Conservation (phyloP, 2,888 invertebrate genomes). For the Allolobophora icterica region DNA sequence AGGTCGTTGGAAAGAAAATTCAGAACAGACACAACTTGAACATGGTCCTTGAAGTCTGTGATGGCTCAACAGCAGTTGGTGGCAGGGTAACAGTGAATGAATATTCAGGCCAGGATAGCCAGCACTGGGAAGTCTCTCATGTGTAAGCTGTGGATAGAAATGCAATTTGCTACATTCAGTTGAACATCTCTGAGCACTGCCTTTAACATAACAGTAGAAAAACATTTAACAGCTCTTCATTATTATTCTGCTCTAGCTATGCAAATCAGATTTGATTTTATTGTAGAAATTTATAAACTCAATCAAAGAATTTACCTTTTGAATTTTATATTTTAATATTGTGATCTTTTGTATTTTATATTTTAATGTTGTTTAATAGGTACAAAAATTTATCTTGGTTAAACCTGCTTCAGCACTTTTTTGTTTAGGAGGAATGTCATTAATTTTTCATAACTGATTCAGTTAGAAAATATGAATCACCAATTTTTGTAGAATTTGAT, state of each 20-base stretch:
- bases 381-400: neutral
- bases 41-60: conserved; percentile 32
- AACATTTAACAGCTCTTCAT: neutral
- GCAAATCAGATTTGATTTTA: neutral
- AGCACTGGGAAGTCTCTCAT: conserved; percentile 41
- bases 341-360: neutral
- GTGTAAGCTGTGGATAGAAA: conserved; percentile 33
- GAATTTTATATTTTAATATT: neutral
- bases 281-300: neutral
- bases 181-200: neutral
- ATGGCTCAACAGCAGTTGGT: neutral
- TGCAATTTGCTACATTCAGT: neutral
- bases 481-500: neutral
- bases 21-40: conserved; percentile 36
- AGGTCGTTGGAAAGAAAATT: conserved; percentile 31
- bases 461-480: neutral
- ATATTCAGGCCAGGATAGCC: conserved; percentile 23
- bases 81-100: conserved; percentile 19
- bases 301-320: neutral
- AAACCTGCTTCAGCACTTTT: neutral
- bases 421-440: neutral
- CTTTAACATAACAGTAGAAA: neutral
- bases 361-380: neutral
- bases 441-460: neutral
- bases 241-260: conserved; percentile 17